phyloP scores from a whole-genome alignment of 1,140 invertebrate genomes.

The Drosophila aff. region DNA sequence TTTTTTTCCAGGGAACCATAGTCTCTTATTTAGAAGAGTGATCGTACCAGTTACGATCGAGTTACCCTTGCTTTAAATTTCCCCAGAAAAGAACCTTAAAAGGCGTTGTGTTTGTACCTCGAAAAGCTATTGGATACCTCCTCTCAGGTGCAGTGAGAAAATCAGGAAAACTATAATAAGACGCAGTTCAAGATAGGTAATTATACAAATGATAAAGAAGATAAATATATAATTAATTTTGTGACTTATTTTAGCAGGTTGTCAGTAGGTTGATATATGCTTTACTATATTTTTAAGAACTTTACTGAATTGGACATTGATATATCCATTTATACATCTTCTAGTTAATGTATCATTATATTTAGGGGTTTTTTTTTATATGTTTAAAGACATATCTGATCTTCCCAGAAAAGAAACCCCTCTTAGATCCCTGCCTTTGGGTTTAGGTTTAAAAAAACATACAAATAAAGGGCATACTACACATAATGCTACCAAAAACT shows the following conservation, averaged over 20 bases:
- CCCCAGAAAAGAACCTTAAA: neutral
- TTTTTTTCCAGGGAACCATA: neutral
- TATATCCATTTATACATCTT: neutral
- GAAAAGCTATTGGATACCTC: neutral
- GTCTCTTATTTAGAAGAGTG: no score
- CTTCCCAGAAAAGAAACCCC: no score
- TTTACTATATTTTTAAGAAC: neutral
- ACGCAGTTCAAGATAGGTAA: neutral
- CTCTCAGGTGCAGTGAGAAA: neutral
- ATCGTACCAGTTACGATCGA: no score
- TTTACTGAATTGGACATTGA: neutral
- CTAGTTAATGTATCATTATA: neutral
- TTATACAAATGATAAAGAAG: neutral
- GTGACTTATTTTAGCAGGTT: neutral
- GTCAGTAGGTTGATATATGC: neutral
- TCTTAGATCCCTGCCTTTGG: neutral
- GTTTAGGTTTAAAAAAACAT: neutral
- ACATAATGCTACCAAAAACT: neutral
- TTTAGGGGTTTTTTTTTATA: neutral
- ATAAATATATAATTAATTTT: neutral
- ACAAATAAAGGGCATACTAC: neutral
- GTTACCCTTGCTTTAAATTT: neutral
- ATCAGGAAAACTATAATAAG: neutral
- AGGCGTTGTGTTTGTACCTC: neutral
- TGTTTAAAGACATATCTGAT: neutral